Percentiles rank a stretch among this genome's conserved stretches.
These are phyloP conservation scores for Scatophagus argus DNA, from an alignment of 2,113 vertebrate genomes.

Conservation along the genomic window DNA sequence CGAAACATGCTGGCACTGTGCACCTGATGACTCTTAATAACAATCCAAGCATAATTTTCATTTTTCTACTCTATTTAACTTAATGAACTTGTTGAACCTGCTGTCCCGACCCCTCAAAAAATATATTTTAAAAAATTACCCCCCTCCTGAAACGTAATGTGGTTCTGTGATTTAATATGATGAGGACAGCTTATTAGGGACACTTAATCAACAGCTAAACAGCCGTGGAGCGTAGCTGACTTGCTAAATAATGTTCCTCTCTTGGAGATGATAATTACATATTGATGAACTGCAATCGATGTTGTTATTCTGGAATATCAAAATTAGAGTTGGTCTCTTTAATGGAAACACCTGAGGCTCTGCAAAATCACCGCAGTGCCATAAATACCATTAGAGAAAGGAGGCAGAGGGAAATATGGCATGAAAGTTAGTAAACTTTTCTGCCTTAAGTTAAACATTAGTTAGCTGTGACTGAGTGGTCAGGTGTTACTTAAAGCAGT, in stretches of 20 bases:
- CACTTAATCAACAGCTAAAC: slow-evolving; percentile 5
- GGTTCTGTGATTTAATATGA: slow-evolving; percentile 1
- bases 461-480: not conserved
- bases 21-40: not conserved
- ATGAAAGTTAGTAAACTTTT: not conserved
- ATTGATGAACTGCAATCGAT: slow-evolving; percentile 10
- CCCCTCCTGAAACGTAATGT: not conserved
- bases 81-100: not conserved
- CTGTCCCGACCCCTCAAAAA: too few relatives aligned
- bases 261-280: slow-evolving; percentile 10
- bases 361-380: slow-evolving; percentile 12
- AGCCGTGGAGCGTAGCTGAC: not conserved
- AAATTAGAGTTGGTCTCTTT: not conserved
- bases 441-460: slow-evolving; percentile 2
- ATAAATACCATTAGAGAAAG: not conserved
- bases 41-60: not conserved
- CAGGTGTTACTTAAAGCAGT: not conserved
- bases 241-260: slow-evolving; percentile 11
- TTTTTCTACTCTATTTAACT: not conserved
- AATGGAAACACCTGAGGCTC: not conserved
- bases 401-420: not conserved
- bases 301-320: slow-evolving; percentile 13
- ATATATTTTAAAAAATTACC: not conserved
- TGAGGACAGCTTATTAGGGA: not conserved
- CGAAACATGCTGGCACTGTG: not conserved